Conservation (phyloP, 2,113 vertebrate genomes). For the Hydropotes inermis region DNA sequence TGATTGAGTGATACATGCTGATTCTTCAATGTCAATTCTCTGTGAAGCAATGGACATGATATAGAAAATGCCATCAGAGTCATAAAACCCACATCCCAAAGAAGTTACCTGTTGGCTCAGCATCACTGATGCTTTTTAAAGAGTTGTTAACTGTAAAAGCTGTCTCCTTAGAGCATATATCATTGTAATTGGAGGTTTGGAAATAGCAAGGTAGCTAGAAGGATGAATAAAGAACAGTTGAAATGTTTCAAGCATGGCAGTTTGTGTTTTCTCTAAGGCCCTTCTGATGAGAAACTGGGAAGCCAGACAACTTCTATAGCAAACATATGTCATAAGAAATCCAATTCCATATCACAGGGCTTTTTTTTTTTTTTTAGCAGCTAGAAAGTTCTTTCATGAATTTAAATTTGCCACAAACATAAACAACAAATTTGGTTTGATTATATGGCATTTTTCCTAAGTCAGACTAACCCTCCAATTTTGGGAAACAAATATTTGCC, state of each 20-base stretch:
- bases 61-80: not conserved
- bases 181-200: not conserved
- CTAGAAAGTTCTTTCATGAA: not conserved
- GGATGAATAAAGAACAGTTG: not conserved
- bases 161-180: not conserved
- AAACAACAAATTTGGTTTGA: not conserved
- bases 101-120: not conserved
- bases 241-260: not conserved
- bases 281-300: not conserved
- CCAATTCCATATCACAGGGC: not conserved
- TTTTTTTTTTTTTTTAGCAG: not conserved
- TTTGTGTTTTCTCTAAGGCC: conserved; percentile 11
- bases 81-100: not conserved
- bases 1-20: not conserved
- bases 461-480: not conserved
- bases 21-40: not conserved
- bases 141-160: not conserved
- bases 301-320: not conserved
- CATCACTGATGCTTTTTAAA: not conserved
- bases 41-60: not conserved
- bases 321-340: not conserved
- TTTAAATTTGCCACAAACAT: not conserved
- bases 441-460: not conserved
- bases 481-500: not conserved
- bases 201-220: not conserved